Percentiles rank a stretch among this genome's conserved stretches.
phyloP scores from a whole-genome alignment of 2,113 vertebrate species.

The Hipposideros armiger region DNA sequence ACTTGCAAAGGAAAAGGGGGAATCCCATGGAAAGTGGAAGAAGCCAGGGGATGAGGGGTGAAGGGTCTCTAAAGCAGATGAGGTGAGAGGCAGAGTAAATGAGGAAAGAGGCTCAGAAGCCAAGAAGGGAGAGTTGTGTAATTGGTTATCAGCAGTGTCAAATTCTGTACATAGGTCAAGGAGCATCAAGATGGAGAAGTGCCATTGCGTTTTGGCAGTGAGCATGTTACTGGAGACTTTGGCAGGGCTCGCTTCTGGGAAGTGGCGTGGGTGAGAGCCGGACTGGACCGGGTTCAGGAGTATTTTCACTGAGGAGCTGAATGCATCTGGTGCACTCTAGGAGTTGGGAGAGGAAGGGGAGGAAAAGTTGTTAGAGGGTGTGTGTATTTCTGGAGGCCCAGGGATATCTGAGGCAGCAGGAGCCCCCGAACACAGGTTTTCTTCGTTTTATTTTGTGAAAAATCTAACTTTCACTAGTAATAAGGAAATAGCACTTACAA shows the following conservation, averaged over 20 bases:
- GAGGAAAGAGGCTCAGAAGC: constrained; percentile 73
- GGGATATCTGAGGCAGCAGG: constrained; percentile 18
- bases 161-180: constrained; percentile 83
- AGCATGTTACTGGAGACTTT: constrained; percentile 84
- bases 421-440: background rate
- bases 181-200: constrained; percentile 79
- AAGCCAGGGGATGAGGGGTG: background rate
- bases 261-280: constrained; percentile 79
- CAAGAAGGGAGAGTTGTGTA: constrained; percentile 80
- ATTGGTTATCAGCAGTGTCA: constrained; percentile 84
- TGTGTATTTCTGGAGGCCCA: constrained; percentile 51
- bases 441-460: background rate
- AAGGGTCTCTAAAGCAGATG: constrained; percentile 58
- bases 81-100: constrained; percentile 76
- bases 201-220: constrained; percentile 81
- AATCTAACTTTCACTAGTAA: constrained; percentile 52
- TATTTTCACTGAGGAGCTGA: constrained; percentile 77
- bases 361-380: constrained; percentile 64
- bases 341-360: constrained; percentile 75
- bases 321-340: constrained; percentile 82
- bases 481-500: constrained; percentile 60
- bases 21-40: background rate
- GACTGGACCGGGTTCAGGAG: constrained; percentile 79
- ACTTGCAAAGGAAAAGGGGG: background rate
- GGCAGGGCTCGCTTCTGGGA: constrained; percentile 83